Evolutionary conservation across 1,140 invertebrate species (phyloP).

Genomic region (Drosophila kepulauana): DNA sequence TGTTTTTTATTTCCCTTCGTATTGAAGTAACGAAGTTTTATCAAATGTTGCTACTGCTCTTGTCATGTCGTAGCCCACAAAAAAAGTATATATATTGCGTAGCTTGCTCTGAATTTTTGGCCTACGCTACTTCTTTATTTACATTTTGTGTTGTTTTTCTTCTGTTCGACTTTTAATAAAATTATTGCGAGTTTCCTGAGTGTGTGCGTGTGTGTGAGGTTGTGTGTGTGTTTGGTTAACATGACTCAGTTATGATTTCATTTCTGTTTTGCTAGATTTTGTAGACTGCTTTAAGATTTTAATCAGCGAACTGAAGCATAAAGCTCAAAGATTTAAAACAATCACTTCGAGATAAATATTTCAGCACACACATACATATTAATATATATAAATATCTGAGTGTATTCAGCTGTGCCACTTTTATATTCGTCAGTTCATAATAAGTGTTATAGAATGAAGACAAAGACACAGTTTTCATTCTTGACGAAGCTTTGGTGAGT

Average conservation of each 20-base stretch:
- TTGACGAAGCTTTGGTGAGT: neutral
- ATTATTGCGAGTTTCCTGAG: constrained; percentile 12
- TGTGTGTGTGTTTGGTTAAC: neutral
- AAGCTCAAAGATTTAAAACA: constrained; percentile 44
- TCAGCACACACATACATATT: constrained; percentile 2
- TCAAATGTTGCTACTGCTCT: constrained; percentile 12
- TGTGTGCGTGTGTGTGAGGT: neutral
- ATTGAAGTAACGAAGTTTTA: constrained; percentile 21
- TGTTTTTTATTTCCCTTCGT: neutral
- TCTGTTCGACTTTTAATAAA: constrained; percentile 36
- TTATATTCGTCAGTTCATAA: constrained; percentile 17
- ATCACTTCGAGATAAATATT: constrained; percentile 34
- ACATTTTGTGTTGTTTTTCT: constrained; percentile 47
- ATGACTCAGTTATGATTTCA: constrained; percentile 59
- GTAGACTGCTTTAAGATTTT: constrained; percentile 46
- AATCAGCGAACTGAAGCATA: constrained; percentile 47
- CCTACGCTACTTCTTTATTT: constrained; percentile 39
- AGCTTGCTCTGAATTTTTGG: constrained; percentile 40
- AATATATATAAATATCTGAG: neutral
- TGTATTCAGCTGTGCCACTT: constrained; percentile 1
- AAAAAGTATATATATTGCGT: constrained; percentile 1
- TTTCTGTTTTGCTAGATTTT: constrained; percentile 39
- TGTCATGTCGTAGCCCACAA: neutral
- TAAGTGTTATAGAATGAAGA: neutral
- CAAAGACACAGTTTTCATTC: neutral